These are phyloP conservation scores for Poecilia wingei DNA, from an alignment of 2,797 vertebrate species.

Conservation along the genomic window DNA sequence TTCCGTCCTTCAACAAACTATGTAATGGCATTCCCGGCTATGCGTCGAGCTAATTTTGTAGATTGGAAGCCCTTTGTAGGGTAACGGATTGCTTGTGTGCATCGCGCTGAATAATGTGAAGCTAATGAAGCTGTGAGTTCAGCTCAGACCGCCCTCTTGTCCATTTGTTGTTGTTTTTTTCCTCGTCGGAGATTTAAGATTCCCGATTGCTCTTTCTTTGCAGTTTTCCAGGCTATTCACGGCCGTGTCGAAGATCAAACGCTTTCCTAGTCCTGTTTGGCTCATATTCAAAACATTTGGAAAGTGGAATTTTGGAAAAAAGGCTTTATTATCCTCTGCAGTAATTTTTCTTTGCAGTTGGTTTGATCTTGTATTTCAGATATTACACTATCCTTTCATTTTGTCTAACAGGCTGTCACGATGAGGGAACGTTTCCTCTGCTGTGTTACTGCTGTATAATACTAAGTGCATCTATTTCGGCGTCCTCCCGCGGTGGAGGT, in stretches of 20 bases:
- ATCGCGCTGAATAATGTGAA: conserved; percentile 42
- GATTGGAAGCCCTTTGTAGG: conserved; percentile 30
- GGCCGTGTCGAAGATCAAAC: background rate
- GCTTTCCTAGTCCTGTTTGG: conserved; percentile 3
- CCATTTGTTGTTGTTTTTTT: conserved; percentile 6
- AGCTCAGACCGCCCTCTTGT: conserved; percentile 24
- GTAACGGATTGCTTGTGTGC: conserved; percentile 23
- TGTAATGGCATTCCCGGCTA: conserved; percentile 15
- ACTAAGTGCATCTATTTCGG: conserved; percentile 56
- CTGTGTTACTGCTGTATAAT: conserved; percentile 52
- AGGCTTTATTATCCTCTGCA: background rate
- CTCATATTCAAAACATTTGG: conserved; percentile 7
- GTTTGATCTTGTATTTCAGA: conserved; percentile 38
- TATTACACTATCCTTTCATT: conserved; percentile 21
- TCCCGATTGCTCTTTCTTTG: conserved; percentile 17
- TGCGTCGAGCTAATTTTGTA: conserved; percentile 14
- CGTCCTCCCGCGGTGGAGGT: background rate
- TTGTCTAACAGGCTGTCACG: conserved; percentile 41
- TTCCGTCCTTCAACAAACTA: background rate
- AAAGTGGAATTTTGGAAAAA: conserved; percentile 4
- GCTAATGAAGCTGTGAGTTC: conserved; percentile 50
- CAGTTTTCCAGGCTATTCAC: conserved; percentile 13
- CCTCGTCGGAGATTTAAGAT: conserved; percentile 24
- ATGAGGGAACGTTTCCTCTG: conserved; percentile 19
- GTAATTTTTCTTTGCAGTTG: conserved; percentile 14